phyloP scores from a whole-genome alignment of 2,113 vertebrate species.

The Cyprinus carpio region DNA sequence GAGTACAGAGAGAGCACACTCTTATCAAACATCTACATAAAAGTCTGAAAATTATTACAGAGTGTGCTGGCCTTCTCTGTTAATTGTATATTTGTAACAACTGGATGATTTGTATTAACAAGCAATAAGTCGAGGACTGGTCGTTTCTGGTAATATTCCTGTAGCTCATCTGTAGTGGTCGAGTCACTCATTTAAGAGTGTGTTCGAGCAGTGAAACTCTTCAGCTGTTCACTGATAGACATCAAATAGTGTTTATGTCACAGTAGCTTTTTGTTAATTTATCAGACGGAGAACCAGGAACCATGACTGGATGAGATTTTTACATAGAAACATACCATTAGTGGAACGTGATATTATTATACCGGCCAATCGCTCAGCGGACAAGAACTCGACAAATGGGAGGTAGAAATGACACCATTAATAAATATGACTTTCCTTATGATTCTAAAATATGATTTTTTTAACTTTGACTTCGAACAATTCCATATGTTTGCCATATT shows the following conservation, averaged over 20 bases:
- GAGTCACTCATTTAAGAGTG: background rate
- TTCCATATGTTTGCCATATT: background rate
- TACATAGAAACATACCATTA: background rate
- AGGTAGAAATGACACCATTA: background rate
- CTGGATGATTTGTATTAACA: no score
- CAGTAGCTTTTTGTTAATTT: background rate
- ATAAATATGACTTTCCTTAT: background rate
- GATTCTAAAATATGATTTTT: background rate
- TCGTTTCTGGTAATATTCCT: background rate
- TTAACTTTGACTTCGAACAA: background rate
- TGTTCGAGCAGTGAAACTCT: background rate
- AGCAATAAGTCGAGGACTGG: no score
- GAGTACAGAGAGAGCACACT: no score
- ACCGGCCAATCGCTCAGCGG: no score
- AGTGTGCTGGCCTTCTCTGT: no score
- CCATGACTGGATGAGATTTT: background rate
- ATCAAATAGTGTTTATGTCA: background rate
- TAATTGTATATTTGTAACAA: no score
- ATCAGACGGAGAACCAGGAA: background rate
- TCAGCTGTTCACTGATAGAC: background rate
- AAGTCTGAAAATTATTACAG: no score
- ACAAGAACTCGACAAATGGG: slow-evolving; percentile 13
- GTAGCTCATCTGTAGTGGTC: background rate
- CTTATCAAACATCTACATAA: no score
- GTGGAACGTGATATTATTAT: no score